These are phyloP conservation scores for Phyllostomus discolor DNA, from an alignment of 2,113 vertebrate genomes.

Conservation along the genomic window DNA sequence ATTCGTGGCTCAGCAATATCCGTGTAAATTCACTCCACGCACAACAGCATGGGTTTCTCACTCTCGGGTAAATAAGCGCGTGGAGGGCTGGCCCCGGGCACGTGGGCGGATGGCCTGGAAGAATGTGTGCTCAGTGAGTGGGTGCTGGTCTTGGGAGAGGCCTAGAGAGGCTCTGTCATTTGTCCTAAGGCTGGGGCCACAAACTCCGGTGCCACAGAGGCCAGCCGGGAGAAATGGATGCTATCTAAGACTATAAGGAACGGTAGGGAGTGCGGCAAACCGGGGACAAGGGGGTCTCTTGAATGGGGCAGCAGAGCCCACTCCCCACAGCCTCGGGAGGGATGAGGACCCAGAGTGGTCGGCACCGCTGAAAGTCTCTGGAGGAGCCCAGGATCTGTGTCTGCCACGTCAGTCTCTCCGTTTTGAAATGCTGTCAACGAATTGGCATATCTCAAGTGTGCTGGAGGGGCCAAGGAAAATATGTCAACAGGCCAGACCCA, in stretches of 20 bases:
- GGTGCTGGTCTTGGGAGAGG: background rate
- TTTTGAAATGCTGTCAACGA: constrained; percentile 33
- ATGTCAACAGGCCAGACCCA: background rate
- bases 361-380: background rate
- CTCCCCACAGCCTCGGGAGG: background rate
- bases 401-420: background rate
- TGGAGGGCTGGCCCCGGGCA: background rate
- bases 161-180: background rate
- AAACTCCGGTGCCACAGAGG: background rate
- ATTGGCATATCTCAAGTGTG: background rate
- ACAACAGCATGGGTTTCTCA: background rate
- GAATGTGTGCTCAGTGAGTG: no score
- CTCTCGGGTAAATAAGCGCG: background rate
- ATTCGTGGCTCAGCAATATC: no score
- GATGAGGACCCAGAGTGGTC: accelerated
- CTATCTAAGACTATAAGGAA: background rate
- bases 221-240: background rate
- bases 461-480: background rate
- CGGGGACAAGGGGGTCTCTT: background rate
- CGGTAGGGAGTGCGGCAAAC: background rate
- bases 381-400: background rate
- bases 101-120: background rate
- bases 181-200: background rate
- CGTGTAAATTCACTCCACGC: background rate
- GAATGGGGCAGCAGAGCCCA: background rate